Evolutionary conservation across 64 coral and sea anemone species (phyloP), one percentile per base, ranked within the genome.

Genomic region (Stichodactyla helianthus): DNA sequence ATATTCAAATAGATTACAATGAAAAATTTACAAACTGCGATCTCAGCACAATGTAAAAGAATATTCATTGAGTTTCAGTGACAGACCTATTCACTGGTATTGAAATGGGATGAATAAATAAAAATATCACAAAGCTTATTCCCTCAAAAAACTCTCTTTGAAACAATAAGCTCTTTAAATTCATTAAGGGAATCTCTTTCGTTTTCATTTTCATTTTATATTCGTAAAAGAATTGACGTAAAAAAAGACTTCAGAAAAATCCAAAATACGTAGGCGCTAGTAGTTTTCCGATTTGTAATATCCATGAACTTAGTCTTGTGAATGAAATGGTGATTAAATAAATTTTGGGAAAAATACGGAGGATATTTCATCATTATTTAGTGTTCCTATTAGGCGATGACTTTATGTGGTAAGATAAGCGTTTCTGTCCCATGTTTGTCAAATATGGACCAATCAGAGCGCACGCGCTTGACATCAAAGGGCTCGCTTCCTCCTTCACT

Each of bases 381-480:
- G 16, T 63, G n/a, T 58, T 84, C 83, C 54, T 57, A 82, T 82
- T 58, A 60, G 83, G 31, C 54, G 59, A 63, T 58, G 83, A 84
- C 54, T 60, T 84, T 55, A 60, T 63, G 83, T 50, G 59, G 83
- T 84, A 20, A 18, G 54, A 84, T 59, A 57, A 84, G 27, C 14
- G 56, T 16, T 44, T 84, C n/a, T 58, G 79, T 82, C 59, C 25
- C 54, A 27, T 35, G 83, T 31, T 59, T 17, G 56, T 9, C 55
- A 59, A 63, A 50, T 19, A 77, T 81, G 27, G 82, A 20, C 83
- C 83, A 84, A 84, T 84, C 83, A 84, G 54, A 84, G 83, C 55
- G 83, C 83, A 56, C 31, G 59, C 54, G 54, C 83, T 31, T 63
- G 23, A 84, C 59, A 84, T 84, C 83, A 84, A 84, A 84, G 83